phyloP scores from a whole-genome alignment of 1,140 invertebrate species.

The Neomicropteryx cornuta region DNA sequence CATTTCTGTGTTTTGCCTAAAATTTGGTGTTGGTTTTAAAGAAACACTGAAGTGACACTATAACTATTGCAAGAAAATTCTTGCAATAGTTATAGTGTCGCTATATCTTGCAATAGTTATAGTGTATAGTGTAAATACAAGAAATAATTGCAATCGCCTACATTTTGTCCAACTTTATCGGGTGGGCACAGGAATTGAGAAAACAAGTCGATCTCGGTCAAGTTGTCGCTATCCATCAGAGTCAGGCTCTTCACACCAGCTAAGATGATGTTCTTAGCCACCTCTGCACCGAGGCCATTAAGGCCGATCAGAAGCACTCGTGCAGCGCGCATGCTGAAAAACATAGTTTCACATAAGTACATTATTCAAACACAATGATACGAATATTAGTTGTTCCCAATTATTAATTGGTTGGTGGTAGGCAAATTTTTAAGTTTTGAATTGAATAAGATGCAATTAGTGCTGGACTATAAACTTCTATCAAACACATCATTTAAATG shows the following conservation, averaged over 20 bases:
- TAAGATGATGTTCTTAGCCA: slow-evolving; percentile 93
- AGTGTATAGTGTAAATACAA: too few relatives aligned
- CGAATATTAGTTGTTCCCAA: too few relatives aligned
- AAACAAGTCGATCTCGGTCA: slow-evolving; percentile 61
- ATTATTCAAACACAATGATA: slow-evolving; percentile 1
- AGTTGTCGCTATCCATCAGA: slow-evolving; percentile 68
- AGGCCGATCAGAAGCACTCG: slow-evolving; percentile 82
- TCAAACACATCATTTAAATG: too few relatives aligned
- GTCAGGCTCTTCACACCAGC: slow-evolving; percentile 87
- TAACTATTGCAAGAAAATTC: too few relatives aligned
- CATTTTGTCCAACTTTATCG: slow-evolving; percentile 59
- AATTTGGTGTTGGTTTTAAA: too few relatives aligned
- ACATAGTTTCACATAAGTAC: slow-evolving; percentile 16
- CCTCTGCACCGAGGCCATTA: slow-evolving; percentile 85
- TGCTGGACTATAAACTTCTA: too few relatives aligned
- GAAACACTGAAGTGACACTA: too few relatives aligned
- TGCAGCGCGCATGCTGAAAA: slow-evolving; percentile 68
- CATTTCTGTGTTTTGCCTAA: too few relatives aligned
- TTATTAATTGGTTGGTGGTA: too few relatives aligned
- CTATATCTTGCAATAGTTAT: too few relatives aligned
- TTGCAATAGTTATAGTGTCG: too few relatives aligned
- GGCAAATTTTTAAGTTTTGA: neutral
- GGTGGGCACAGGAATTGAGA: slow-evolving; percentile 69
- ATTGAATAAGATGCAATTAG: neutral
- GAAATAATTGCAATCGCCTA: too few relatives aligned